These are phyloP conservation scores for Hirtodrosophila cameraria DNA, from an alignment of 2,888 invertebrate species.

Conservation along the genomic window DNA sequence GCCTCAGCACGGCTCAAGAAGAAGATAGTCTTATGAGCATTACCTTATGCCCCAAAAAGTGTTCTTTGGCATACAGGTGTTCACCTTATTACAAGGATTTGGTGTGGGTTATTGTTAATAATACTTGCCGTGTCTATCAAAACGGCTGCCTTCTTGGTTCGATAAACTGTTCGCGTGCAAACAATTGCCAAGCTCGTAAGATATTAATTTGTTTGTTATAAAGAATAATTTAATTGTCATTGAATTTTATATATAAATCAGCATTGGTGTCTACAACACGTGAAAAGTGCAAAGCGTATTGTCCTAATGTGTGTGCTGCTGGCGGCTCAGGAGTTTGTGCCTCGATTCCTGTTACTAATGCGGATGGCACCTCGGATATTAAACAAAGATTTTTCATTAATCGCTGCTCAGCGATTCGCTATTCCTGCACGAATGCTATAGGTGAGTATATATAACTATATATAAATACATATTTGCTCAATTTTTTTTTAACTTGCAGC, in stretches of 20 bases:
- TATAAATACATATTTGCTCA: not conserved
- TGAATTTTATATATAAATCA: no score
- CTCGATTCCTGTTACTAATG: constrained; percentile 13
- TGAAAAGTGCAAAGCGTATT: constrained; percentile 15
- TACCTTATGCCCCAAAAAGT: constrained; percentile 23
- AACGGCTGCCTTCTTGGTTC: constrained; percentile 43
- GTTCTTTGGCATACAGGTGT: constrained; percentile 19
- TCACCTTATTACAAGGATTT: constrained; percentile 32
- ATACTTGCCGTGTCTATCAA: constrained; percentile 49
- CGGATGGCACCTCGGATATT: not conserved
- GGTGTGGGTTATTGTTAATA: constrained; percentile 38
- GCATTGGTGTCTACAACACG: constrained; percentile 14
- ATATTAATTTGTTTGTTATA: no score
- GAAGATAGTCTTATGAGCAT: no score
- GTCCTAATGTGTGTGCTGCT: constrained; percentile 20
- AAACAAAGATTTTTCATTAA: constrained; percentile 13
- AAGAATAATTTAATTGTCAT: not conserved
- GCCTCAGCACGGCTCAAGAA: constrained; percentile 20
- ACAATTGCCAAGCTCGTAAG: constrained; percentile 41
- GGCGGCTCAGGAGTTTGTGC: constrained; percentile 36
- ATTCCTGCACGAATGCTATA: constrained; percentile 22
- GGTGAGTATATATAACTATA: not conserved
- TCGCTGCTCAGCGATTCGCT: constrained; percentile 24
- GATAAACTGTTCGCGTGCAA: constrained; percentile 43
- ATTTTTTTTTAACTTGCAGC: constrained; percentile 16